Percentiles rank a stretch among this genome's conserved stretches.
phyloP scores from a whole-genome alignment of 2,797 vertebrate genomes.

The Pseudochromis fuscus region DNA sequence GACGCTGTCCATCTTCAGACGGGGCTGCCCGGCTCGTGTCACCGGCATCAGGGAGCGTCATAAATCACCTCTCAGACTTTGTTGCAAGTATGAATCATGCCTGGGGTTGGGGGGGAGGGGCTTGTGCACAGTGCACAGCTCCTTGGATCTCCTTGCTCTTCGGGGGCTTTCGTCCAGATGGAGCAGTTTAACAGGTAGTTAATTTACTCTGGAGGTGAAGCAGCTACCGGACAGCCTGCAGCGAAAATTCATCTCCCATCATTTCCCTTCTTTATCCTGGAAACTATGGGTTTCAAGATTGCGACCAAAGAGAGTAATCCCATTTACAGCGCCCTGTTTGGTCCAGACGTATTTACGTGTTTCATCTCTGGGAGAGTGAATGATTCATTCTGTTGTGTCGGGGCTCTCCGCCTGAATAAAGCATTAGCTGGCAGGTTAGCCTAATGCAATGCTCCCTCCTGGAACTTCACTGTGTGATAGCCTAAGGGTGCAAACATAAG shows the following conservation, averaged over 20 bases:
- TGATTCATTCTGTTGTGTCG: slow-evolving; percentile 59
- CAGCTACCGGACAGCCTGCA: slow-evolving; percentile 2
- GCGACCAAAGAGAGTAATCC: slow-evolving; percentile 38
- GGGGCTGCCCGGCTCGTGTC: slow-evolving; percentile 36
- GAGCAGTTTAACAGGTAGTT: slow-evolving; percentile 54
- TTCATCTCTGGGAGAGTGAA: slow-evolving; percentile 49
- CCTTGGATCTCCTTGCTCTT: slow-evolving; percentile 11
- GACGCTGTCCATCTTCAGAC: slow-evolving; percentile 31
- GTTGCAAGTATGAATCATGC: slow-evolving; percentile 40
- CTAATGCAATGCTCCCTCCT: slow-evolving; percentile 66
- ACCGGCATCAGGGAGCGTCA: slow-evolving; percentile 9
- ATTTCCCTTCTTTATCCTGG: background rate
- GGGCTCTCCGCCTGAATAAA: slow-evolving; percentile 57
- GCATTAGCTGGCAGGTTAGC: slow-evolving; percentile 68
- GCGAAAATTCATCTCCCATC: slow-evolving; percentile 12
- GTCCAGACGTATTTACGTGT: slow-evolving; percentile 46
- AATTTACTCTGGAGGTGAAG: slow-evolving; percentile 45
- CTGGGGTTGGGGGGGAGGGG: no score
- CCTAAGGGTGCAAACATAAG: slow-evolving; percentile 73
- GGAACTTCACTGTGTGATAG: slow-evolving; percentile 61
- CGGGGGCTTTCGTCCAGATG: slow-evolving; percentile 40
- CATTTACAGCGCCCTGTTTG: slow-evolving; percentile 33
- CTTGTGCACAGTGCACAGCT: background rate
- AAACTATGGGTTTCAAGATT: slow-evolving; percentile 38
- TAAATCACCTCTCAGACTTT: slow-evolving; percentile 52